phyloP scores from a whole-genome alignment of 2,888 invertebrate genomes.

The Parnassius mnemosyne region DNA sequence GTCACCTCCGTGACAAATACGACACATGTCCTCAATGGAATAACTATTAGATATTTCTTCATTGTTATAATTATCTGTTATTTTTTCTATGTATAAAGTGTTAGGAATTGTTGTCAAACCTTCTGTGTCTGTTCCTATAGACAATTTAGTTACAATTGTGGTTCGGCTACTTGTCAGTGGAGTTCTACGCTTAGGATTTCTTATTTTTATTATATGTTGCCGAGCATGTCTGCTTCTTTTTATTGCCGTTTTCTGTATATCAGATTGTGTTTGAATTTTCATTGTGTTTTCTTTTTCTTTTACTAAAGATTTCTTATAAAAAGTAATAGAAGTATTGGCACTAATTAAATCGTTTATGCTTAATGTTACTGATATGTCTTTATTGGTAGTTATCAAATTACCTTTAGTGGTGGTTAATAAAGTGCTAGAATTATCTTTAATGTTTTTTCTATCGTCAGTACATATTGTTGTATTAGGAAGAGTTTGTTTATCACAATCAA shows the following conservation, averaged over 20 bases:
- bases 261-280: conserved; percentile 3
- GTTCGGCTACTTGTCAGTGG: conserved; percentile 5
- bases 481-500: conserved; percentile 4
- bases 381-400: conserved; percentile 39
- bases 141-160: conserved; percentile 33
- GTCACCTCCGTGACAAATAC: conserved; percentile 72
- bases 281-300: conserved; percentile 7
- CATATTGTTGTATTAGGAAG: conserved; percentile 4
- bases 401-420: neutral
- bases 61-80: conserved; percentile 30
- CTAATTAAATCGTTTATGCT: conserved; percentile 52
- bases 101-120: conserved; percentile 31
- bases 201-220: conserved; percentile 24
- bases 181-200: conserved; percentile 9
- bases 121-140: conserved; percentile 40
- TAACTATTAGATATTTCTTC: conserved; percentile 50
- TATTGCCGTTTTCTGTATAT: conserved; percentile 11
- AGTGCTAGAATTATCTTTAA: conserved; percentile 30
- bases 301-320: conserved; percentile 17
- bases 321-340: neutral
- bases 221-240: conserved; percentile 17
- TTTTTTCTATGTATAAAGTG: conserved; percentile 29
- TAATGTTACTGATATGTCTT: conserved; percentile 53
- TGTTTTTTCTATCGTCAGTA: conserved; percentile 1
- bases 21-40: conserved; percentile 67